Evolutionary conservation across 2,888 invertebrate genomes (phyloP).

Genomic region (Octodonta nipae): DNA sequence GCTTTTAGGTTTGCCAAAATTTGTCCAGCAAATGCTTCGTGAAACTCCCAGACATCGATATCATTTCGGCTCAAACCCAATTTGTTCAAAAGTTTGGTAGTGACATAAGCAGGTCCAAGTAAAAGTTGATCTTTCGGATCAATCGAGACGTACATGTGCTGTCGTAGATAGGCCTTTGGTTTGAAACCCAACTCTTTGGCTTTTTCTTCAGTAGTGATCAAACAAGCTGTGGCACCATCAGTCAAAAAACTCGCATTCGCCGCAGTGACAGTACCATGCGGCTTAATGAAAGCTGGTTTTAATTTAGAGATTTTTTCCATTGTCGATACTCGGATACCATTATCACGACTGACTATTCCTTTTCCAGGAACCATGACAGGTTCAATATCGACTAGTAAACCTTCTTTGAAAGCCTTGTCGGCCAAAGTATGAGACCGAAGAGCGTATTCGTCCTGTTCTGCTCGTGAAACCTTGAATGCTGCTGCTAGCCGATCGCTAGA

Average conservation of each 20-base stretch:
- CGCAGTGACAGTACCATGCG: slow-evolving; percentile 95
- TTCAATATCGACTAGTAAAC: slow-evolving; percentile 76
- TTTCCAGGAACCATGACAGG: slow-evolving; percentile 68
- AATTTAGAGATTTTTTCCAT: slow-evolving; percentile 79
- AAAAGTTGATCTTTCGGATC: slow-evolving; percentile 96
- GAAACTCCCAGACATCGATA: slow-evolving; percentile 94
- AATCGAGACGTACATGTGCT: slow-evolving; percentile 87
- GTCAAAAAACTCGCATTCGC: slow-evolving; percentile 78
- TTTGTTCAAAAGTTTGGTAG: slow-evolving; percentile 78
- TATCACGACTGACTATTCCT: slow-evolving; percentile 70
- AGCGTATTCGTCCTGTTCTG: slow-evolving; percentile 93
- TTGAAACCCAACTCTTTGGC: slow-evolving; percentile 85
- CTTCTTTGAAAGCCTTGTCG: slow-evolving; percentile 71
- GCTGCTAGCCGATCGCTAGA: slow-evolving; percentile 92
- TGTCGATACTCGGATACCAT: slow-evolving; percentile 87
- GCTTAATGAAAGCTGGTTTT: slow-evolving; percentile 93
- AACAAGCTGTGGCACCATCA: slow-evolving; percentile 93
- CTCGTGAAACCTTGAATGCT: slow-evolving; percentile 72
- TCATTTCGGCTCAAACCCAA: slow-evolving; percentile 75
- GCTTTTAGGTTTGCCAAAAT: slow-evolving; percentile 94
- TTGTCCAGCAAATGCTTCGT: slow-evolving; percentile 98
- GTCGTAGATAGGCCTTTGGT: slow-evolving; percentile 88
- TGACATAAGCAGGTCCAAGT: slow-evolving; percentile 86
- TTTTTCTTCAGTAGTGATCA: slow-evolving; percentile 90
- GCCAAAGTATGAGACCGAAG: slow-evolving; percentile 81